Evolutionary conservation across 1,140 invertebrate species (phyloP), one percentile per base, ranked within the genome.

Genomic region (Drosophila pachea): DNA sequence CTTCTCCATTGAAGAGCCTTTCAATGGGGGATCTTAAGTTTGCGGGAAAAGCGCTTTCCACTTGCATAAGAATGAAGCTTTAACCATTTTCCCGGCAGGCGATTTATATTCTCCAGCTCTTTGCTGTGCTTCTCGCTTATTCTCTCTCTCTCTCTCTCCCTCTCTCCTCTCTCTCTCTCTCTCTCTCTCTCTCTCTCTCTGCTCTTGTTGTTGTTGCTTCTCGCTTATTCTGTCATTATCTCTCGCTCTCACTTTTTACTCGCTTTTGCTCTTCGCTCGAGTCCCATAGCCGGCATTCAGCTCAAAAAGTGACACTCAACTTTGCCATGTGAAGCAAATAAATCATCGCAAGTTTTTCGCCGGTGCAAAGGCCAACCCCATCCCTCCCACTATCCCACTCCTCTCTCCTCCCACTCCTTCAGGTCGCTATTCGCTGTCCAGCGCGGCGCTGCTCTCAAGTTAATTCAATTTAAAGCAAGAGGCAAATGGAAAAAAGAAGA

Each of bases 311-410:
- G 79, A 84, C 79, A 78, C 79, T 78, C 73, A 73, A 83, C 79
- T 84, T 76, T 83, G 79, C 76, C 79, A 83, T 76, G 79, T 84
- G 79, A 84, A 83, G 79, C 79, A 83, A 83, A 83, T 83, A 83
- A 83, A 83, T 83, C 79, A 83, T 84, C 79, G 68, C 68, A 84
- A 79, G 79, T 83, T 84, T 83, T 84, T 60, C 65, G 76, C 79
- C 79, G 75, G 79, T 83, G 78, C 73, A 78, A 75, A 73, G 68
- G 78, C 59, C 65, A 83, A 31, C 31, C 38, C 31, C 29, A 32
- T 49, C 50, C 16, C 31, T 31, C 2, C 36, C 29, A n/a, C n/a
- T n/a, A 11, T 7, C 12, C 12, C 53, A n/a, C 22, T 9, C 40
- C 6, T 3, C 16, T 14, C 47, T 7, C 32, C 29, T 14, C 11